These are phyloP conservation scores for Caenorhabditis uteleia DNA, from an alignment of 2,888 invertebrate genomes.

Conservation along the genomic window DNA sequence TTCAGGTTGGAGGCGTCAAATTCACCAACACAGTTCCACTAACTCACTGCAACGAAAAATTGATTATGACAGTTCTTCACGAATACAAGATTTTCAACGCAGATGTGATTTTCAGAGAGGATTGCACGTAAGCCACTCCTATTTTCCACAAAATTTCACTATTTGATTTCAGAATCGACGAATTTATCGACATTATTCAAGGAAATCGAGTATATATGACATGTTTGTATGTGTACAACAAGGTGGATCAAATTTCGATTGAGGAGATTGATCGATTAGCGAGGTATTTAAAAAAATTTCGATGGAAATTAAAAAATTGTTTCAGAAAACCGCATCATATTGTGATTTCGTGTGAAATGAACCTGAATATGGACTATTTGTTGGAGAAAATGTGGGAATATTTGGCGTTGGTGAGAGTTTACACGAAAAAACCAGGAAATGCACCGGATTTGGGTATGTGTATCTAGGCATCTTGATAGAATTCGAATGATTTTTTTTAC, in stretches of 20 bases:
- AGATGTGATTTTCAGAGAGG: constrained; percentile 89
- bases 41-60: constrained; percentile 90
- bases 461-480: neutral
- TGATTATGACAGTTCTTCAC: constrained; percentile 96
- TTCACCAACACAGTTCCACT: constrained; percentile 94
- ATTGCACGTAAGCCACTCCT: constrained; percentile 78
- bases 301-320: neutral
- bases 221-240: constrained; percentile 96
- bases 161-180: constrained; percentile 75
- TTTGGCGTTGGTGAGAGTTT: constrained; percentile 89
- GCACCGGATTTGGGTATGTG: constrained; percentile 68
- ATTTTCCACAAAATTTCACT: neutral
- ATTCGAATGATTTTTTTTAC: constrained; percentile 2
- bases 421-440: constrained; percentile 94
- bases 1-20: constrained; percentile 81
- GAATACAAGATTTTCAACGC: constrained; percentile 84
- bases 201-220: constrained; percentile 79
- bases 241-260: constrained; percentile 98
- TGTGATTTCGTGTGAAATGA: constrained; percentile 93
- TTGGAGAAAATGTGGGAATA: constrained; percentile 91
- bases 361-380: constrained; percentile 92
- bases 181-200: constrained; percentile 92
- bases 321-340: constrained; percentile 58
- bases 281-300: constrained; percentile 53
- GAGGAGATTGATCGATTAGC: constrained; percentile 80